phyloP scores from a whole-genome alignment of 2,113 vertebrate genomes.

The Campylomormyrus numenius region DNA sequence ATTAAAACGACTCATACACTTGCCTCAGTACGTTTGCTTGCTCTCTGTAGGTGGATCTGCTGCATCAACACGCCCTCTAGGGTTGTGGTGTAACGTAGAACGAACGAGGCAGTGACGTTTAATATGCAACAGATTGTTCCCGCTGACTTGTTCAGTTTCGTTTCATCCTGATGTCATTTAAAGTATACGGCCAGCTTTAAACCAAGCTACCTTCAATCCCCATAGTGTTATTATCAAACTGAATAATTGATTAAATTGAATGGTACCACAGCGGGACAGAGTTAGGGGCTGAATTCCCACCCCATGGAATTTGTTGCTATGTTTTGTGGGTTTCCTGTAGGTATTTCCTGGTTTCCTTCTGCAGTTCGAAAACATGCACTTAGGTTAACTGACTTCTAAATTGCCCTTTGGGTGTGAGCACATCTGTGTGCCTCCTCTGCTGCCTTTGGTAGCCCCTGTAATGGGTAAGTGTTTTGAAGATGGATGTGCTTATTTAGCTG shows the following conservation, averaged over 20 bases:
- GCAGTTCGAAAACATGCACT: not conserved
- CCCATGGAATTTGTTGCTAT: not conserved
- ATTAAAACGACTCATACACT: not conserved
- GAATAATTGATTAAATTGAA: not conserved
- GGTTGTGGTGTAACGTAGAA: not conserved
- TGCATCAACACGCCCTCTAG: not conserved
- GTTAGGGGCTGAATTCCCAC: not conserved
- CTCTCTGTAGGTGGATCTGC: not conserved
- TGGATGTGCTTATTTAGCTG: not conserved
- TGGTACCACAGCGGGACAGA: not conserved
- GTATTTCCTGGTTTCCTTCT: not conserved
- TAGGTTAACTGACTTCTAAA: not conserved
- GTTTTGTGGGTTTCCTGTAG: not conserved
- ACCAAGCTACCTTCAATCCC: not conserved
- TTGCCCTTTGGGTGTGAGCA: not conserved
- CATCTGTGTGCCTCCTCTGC: not conserved
- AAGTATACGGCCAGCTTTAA: not conserved
- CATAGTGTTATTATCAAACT: not conserved
- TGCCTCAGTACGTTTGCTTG: not conserved
- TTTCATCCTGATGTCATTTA: not conserved
- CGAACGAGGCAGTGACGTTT: not conserved
- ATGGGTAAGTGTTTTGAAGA: not conserved
- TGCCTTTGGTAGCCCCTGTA: not conserved
- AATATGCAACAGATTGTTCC: not conserved
- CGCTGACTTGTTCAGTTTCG: not conserved